A percentile compares a stretch with the other conserved stretches of the same genome.
Evolutionary conservation across 2,113 vertebrate species (phyloP).

Genomic region (Callopanchax toddi): DNA sequence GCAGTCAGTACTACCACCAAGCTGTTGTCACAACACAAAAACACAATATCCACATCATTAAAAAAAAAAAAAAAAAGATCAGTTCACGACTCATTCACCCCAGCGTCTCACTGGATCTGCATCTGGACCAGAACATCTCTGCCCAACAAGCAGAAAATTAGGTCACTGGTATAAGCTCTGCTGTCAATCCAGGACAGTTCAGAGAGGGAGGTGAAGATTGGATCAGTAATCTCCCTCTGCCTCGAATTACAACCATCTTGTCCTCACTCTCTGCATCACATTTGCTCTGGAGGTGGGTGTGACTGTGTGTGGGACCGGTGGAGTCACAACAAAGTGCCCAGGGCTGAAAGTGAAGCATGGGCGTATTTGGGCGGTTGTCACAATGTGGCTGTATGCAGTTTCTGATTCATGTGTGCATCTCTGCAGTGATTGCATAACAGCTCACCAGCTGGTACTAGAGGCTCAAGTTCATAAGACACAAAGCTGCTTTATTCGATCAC

Average conservation of each 20-base stretch:
- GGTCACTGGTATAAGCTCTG: conserved; percentile 63
- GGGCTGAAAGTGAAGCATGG: conserved; percentile 9
- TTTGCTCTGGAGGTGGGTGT: conserved; percentile 36
- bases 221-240: conserved; percentile 58
- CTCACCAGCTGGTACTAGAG: conserved; percentile 70
- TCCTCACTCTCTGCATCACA: conserved; percentile 26
- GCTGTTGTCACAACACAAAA: conserved; percentile 17
- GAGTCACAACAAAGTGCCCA: conserved; percentile 20
- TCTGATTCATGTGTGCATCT: conserved; percentile 39
- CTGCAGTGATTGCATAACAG: conserved; percentile 61
- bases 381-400: conserved; percentile 21
- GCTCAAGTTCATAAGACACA: conserved; percentile 71
- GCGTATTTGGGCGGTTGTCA: conserved; percentile 4
- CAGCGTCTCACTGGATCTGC: conserved; percentile 11
- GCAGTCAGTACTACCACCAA: conserved; percentile 19
- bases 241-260: conserved; percentile 38
- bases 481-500: conserved; percentile 73
- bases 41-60: conserved; percentile 3
- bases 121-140: conserved; percentile 32
- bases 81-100: conserved; percentile 6
- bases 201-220: conserved; percentile 56
- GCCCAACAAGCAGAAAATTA: conserved; percentile 55
- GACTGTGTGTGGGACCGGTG: conserved; percentile 15
- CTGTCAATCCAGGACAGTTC: conserved; percentile 44
- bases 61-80: conserved; percentile 2